Evolutionary conservation across 1,140 invertebrate species (phyloP), one percentile per base, ranked within the genome.

Genomic region (Cyclina sinensis): DNA sequence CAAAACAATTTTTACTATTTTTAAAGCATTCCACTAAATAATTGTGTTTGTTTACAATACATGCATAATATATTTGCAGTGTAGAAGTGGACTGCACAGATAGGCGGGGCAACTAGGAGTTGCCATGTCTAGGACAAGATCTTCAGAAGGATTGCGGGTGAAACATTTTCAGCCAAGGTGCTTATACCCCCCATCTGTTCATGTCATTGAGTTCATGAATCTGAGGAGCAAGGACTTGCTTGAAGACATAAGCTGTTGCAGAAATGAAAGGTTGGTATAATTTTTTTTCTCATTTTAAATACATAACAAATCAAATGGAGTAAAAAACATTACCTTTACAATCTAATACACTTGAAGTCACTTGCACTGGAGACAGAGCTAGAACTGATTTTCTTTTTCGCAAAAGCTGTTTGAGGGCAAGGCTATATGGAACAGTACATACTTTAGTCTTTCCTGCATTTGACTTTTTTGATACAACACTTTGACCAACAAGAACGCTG

Each of bases 91-190:
- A 80, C 78, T 80, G 78, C 46, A 24, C 21, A 21, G 78, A 80
- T 80, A 80, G 78, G 24, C 78, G 27, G 78, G 78, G 21, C 78
- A 80, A 46, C 78, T 51, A 24, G 78, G 43, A 51, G 78, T 80
- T 48, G 78, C 43, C 18, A 80, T 80, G 12, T 80, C 39, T 51
- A 54, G 78, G 35, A 27, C 27, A 24, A 48, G 27, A 18, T 32
- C 78, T 51, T 54, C 51, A 46, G 43, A 48, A 30, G 51, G 43
- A 30, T 54, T 80, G 27, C 48, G 51, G 18, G 78, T 51, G 18
- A 80, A 46, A 57, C 37, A 80, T 54, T 80, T 80, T 54, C 78
- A 80, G 24, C 78, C 78, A n/a, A 37, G 78, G 48, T 54, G 27
- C 48, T 30, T 80, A 35, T 51, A 46, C 46, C 43, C 43, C 78